Percentiles rank a stretch among this genome's conserved stretches.
These are phyloP conservation scores for Spatula clypeata DNA, from an alignment of 2,797 vertebrate species.

Conservation along the genomic window DNA sequence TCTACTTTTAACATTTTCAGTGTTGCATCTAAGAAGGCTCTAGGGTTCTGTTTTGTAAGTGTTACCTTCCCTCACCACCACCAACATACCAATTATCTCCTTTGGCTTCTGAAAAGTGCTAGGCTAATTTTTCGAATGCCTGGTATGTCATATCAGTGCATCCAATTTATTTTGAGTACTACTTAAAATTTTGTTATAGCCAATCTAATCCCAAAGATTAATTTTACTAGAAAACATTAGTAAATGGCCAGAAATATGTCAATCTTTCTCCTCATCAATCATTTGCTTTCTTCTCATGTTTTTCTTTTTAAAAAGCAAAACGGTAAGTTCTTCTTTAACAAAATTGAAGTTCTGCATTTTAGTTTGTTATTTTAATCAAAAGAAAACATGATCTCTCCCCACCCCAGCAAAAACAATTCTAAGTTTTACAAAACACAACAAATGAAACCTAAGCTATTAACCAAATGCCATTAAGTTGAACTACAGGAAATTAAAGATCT, in stretches of 20 bases:
- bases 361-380: neutral
- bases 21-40: neutral
- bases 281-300: neutral
- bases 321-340: neutral
- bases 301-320: neutral
- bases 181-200: neutral
- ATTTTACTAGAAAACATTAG: neutral
- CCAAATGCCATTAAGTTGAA: neutral
- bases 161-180: neutral
- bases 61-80: neutral
- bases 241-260: neutral
- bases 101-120: neutral
- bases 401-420: fast-evolving
- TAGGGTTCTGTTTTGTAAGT: neutral
- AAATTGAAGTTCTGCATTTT: neutral
- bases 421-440: neutral
- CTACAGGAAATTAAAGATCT: neutral
- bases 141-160: neutral
- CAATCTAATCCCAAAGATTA: neutral
- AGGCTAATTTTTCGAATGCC: neutral
- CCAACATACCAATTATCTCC: neutral
- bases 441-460: neutral
- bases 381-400: neutral
- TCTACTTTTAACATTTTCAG: neutral
- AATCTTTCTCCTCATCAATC: neutral